Evolutionary conservation across 2,888 invertebrate genomes (phyloP).

Genomic region (Lottia scabra): DNA sequence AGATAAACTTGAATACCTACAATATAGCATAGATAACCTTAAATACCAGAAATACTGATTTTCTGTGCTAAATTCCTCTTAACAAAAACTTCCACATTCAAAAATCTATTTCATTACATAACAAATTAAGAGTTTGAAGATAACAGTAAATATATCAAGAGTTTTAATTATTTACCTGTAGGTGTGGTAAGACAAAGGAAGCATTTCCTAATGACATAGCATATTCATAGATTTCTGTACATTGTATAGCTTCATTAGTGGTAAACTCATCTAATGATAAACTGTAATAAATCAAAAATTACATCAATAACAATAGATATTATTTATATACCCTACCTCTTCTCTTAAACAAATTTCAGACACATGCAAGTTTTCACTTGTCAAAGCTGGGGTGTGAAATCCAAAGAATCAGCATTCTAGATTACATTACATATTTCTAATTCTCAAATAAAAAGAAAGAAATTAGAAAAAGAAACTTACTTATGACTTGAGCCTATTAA

Average conservation of each 20-base stretch:
- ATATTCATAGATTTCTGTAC: conserved; percentile 96
- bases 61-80: too few species aligned
- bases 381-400: too few species aligned
- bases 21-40: conserved; percentile 26
- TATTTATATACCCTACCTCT: too few species aligned
- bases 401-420: too few species aligned
- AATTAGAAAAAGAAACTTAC: conserved; percentile 35
- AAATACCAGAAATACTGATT: too few species aligned
- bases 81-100: too few species aligned
- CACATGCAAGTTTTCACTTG: too few species aligned
- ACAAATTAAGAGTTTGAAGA: too few species aligned
- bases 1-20: conserved; percentile 85
- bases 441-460: too few species aligned
- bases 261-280: conserved; percentile 73
- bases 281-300: conserved; percentile 30
- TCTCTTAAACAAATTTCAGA: too few species aligned
- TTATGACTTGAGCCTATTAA: conserved; percentile 82
- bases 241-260: conserved; percentile 86
- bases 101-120: too few species aligned
- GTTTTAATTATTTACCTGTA: conserved; percentile 74
- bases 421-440: too few species aligned
- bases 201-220: conserved; percentile 84
- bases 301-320: neutral
- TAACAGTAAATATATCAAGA: neutral
- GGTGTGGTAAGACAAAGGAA: conserved; percentile 79